Base-by-base conservation (phyloP, 2,797 vertebrate genomes). In the Sylvia borin region DNA sequence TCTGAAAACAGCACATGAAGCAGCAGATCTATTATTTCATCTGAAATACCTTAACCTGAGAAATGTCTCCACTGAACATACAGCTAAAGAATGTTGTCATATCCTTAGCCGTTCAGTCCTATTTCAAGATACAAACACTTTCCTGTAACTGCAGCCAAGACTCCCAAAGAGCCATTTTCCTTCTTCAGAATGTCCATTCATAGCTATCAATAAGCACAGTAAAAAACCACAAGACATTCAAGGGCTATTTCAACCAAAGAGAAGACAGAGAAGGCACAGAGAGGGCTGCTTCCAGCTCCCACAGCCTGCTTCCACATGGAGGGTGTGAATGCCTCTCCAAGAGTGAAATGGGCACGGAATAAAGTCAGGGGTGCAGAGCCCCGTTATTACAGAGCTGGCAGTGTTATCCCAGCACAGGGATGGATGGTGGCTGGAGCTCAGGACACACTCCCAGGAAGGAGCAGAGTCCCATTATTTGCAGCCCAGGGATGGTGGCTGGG, bases 1-100 rank as follows among this genome's bases (percentile, higher is more conserved):
- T 83, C 53, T 68, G 26, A 47, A 80, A 82, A 81, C 16, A 78
- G 62, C 54, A 90, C 7, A 36, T 14, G 26, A 79, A 89, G 43
- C 6, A 82, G 71, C 7, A 71, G 18, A 64, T 21, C 15, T 47
- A 24, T 34, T 82, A 29, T 67, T 94, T 58, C 53, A 66, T 55
- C 61, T 83, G 45, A 77, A 90, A 74, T 67, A 71, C 5, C 14
- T 73, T 50, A 17, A 71, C 26, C 36, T 72, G 32, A 71, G 43
- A 57, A 71, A 71, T 36, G 25, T 45, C 75, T 55, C 65, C 32
- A 47, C 14, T 67, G n/a, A 67, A 65, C 10, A 57, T 2, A 50
- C 0, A 0, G 15, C 34, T 61, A n/a, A 90, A 68, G 54, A 82
- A 85, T 34, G 60, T 2, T 70, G 48, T 18, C 3, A 1, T 25